A percentile compares a stretch with the other conserved stretches of the same genome.
Conservation (phyloP, 2,113 vertebrate species). For the Dendrocopos noguchii region DNA sequence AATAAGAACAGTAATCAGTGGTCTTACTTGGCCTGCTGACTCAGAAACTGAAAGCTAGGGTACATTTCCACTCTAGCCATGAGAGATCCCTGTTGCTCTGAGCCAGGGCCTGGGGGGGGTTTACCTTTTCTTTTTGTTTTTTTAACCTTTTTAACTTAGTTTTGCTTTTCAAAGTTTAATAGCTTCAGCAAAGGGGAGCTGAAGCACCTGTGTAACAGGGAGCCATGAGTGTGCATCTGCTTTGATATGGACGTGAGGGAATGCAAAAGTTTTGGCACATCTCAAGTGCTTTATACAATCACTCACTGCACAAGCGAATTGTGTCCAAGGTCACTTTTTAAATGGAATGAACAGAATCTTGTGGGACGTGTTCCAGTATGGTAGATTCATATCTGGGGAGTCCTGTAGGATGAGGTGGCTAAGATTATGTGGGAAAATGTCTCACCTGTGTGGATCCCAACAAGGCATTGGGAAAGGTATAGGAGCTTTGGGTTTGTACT, state of each 20-base stretch:
- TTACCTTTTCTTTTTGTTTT: not conserved
- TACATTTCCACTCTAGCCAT: not conserved
- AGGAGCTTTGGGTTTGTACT: not conserved
- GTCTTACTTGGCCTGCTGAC: not conserved
- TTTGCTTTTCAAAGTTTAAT: not conserved
- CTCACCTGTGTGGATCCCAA: not conserved
- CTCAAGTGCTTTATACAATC: not conserved
- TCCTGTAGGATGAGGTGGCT: not conserved
- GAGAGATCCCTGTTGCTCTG: not conserved
- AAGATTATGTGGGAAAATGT: not conserved
- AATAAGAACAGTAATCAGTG: not conserved
- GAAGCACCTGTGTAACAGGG: not conserved
- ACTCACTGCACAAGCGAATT: not conserved
- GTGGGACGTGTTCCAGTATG: not conserved
- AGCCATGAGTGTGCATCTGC: not conserved
- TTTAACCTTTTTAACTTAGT: not conserved
- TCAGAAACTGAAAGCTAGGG: not conserved
- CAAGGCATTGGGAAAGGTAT: not conserved
- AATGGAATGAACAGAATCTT: not conserved
- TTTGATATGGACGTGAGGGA: not conserved
- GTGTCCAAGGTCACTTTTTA: not conserved
- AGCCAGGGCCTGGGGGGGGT: not conserved
- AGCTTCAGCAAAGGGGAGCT: not conserved
- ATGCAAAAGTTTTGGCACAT: not conserved
- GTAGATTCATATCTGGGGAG: not conserved